Evolutionary conservation across 2,113 vertebrate genomes (phyloP).

Genomic region (Prietella phreatophila): DNA sequence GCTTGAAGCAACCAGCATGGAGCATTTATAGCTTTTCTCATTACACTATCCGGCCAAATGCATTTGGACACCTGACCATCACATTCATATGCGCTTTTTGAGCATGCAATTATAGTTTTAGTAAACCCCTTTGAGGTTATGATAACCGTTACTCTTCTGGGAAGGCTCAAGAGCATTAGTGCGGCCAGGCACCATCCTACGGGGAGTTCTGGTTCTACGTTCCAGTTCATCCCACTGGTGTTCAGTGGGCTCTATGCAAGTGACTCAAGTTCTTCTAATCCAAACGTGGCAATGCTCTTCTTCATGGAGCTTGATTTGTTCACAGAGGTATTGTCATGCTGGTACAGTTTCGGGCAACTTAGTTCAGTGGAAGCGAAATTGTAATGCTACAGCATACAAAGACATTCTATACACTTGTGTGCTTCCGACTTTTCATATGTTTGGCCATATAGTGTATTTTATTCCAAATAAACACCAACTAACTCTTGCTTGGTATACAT

Average conservation of each 20-base stretch:
- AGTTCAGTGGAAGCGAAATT: neutral
- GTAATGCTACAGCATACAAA: neutral
- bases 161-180: too few species aligned
- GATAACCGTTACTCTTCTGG: neutral
- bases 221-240: neutral
- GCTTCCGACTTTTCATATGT: neutral
- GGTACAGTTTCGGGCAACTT: neutral
- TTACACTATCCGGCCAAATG: neutral
- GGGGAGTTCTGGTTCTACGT: too few species aligned
- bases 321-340: neutral
- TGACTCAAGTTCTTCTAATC: neutral
- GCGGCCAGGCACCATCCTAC: too few species aligned
- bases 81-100: neutral
- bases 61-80: neutral
- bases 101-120: neutral
- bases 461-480: neutral
- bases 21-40: neutral
- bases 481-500: neutral
- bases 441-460: neutral
- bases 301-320: neutral
- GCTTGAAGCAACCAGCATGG: neutral
- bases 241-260: neutral
- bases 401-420: neutral
- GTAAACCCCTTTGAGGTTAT: neutral
- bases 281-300: neutral